Evolutionary conservation across 2,888 invertebrate species (phyloP).

Genomic region (Macropis europaea): DNA sequence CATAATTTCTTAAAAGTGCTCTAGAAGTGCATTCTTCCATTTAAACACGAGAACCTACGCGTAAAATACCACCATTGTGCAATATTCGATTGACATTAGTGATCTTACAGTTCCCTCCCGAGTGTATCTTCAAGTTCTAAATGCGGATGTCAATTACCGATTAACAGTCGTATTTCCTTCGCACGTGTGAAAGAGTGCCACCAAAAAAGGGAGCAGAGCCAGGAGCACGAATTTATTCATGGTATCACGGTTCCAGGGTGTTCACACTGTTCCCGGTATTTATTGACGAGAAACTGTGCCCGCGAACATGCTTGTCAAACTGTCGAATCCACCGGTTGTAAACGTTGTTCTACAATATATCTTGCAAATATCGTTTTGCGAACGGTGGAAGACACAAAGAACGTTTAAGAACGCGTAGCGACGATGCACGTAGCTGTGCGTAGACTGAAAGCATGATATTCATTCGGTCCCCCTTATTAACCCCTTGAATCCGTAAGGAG

Average conservation of each 20-base stretch:
- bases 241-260: neutral
- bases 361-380: conserved; percentile 10
- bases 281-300: neutral
- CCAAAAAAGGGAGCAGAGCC: conserved; percentile 35
- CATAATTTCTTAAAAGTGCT: no score
- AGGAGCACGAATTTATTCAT: conserved; percentile 36
- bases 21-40: no score
- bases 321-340: no score
- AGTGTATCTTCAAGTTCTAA: no score
- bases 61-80: no score
- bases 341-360: no score
- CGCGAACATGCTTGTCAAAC: conserved; percentile 38
- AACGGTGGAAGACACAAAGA: neutral
- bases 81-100: no score
- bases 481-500: conserved; percentile 51
- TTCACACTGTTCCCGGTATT: conserved; percentile 1
- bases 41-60: no score
- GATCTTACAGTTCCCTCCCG: no score
- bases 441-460: conserved; percentile 54
- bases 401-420: conserved; percentile 14
- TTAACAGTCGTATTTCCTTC: neutral
- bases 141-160: conserved; percentile 56
- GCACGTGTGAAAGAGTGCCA: conserved; percentile 14
- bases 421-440: conserved; percentile 23
- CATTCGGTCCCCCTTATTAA: conserved; percentile 61